Evolutionary conservation across 1,140 invertebrate genomes (phyloP), one percentile per base, ranked within the genome.

Genomic region (Papilio glaucus): DNA sequence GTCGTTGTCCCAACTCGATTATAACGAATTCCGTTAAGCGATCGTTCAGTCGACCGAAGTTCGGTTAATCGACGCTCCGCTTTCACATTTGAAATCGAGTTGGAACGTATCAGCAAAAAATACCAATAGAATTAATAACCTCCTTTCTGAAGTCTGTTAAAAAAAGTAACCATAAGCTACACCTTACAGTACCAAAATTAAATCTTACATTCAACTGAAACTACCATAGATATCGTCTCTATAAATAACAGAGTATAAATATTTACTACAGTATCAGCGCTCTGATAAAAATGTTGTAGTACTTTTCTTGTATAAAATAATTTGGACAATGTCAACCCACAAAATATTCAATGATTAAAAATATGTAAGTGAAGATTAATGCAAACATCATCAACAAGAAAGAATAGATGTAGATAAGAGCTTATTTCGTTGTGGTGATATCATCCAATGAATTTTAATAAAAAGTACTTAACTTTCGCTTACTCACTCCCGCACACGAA

Each of bases 261-360:
- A 24, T 53, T 53, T 24, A 53, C 49, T 53, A n/a, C 49, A 9
- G 0, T 24, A 53, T 53, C 49, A 53, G 49, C 12, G 39, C 4
- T 4, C 49, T 53, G 49, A 53, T 24, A 53, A 53, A 53, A 10
- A 49, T 18, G 12, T 13, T 49, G 15, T 7, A 49, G 7, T 8
- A 53, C 18, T 53, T 53, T 53, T 53, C 49, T 53, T 53, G 12
- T 6, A 33, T 33, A 2, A 53, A 53, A 53, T 21, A 49, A 49
- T 49, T 57, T 57, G 21, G 49, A 26, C 21, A 57, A 57, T 57
- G 21, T 26, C 29, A 33, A 33, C 2, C 2, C 2, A 33, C 29
- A 33, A 33, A 33, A 33, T 33, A 3, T 3, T 33, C 29, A 33
- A 33, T 3, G 29, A 53, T 21, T 53, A 53, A 21, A 21, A 53